Evolutionary conservation across 1,140 invertebrate species (phyloP).

Genomic region (Heliothis subflexa): DNA sequence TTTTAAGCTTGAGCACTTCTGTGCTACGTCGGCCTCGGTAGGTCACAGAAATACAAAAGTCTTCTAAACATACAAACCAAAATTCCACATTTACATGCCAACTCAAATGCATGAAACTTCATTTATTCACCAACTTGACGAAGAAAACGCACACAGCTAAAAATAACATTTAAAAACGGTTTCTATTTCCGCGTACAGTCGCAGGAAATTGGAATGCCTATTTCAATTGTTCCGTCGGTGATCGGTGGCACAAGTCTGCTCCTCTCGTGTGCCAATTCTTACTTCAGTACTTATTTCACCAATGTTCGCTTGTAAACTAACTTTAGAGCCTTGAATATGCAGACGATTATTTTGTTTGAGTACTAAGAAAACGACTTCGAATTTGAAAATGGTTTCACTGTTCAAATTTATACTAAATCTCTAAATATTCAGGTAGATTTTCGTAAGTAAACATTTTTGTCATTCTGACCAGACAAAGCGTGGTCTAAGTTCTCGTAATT

Average conservation of each 20-base stretch:
- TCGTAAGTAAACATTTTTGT: too few species aligned
- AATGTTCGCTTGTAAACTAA: constrained; percentile 10
- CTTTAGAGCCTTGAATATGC: constrained; percentile 1
- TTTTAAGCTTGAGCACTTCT: too few species aligned
- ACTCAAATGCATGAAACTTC: background rate
- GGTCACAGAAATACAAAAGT: too few species aligned
- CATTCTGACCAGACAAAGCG: too few species aligned
- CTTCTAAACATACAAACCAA: background rate
- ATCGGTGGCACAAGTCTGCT: constrained; percentile 33
- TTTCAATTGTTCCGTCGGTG: constrained; percentile 55
- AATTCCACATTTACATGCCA: background rate
- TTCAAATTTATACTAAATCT: too few species aligned
- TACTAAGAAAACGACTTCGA: background rate
- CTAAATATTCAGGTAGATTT: too few species aligned
- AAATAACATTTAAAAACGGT: constrained; percentile 53
- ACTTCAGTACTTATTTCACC: constrained; percentile 22
- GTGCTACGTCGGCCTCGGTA: too few species aligned
- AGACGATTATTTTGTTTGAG: background rate
- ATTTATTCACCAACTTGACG: background rate
- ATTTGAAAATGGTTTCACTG: background rate
- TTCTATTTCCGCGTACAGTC: constrained; percentile 53
- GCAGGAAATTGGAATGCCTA: constrained; percentile 65
- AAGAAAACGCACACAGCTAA: constrained; percentile 21
- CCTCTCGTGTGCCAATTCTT: constrained; percentile 48
- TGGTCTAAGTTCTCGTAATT: background rate